Percentiles rank a stretch among this genome's conserved stretches.
These are phyloP conservation scores for Holacanthus passer DNA, from an alignment of 2,113 vertebrate genomes.

Conservation along the genomic window DNA sequence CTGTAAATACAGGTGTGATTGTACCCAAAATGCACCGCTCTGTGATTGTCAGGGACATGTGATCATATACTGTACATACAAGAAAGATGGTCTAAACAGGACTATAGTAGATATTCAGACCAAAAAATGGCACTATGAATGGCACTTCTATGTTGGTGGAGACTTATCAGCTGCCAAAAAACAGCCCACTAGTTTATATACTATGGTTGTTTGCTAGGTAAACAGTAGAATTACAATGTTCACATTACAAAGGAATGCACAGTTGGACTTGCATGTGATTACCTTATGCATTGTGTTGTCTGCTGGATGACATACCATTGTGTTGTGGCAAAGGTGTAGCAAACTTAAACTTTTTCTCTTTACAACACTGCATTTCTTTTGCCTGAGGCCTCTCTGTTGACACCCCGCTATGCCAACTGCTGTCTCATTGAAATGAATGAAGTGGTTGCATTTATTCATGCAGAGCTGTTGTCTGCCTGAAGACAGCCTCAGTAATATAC, in stretches of 20 bases:
- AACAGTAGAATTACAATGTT: too few relatives aligned
- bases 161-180: neutral
- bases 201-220: too few relatives aligned
- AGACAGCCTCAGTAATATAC: neutral
- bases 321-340: neutral
- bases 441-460: constrained; percentile 13
- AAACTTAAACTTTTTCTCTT: neutral
- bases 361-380: neutral
- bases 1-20: neutral
- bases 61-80: too few relatives aligned
- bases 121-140: neutral
- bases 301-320: neutral
- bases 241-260: too few relatives aligned
- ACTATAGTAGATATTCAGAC: neutral
- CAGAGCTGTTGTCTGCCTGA: constrained; percentile 27
- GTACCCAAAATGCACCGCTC: neutral
- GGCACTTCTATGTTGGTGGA: too few relatives aligned
- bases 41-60: neutral
- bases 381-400: neutral
- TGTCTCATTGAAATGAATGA: constrained; percentile 35
- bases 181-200: neutral
- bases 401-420: neutral
- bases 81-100: neutral
- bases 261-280: neutral
- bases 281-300: neutral